These are phyloP conservation scores for Hydractinia echinata DNA, from an alignment of 30 jellyfish, hydroid and myxozoan genomes.

Conservation along the genomic window DNA sequence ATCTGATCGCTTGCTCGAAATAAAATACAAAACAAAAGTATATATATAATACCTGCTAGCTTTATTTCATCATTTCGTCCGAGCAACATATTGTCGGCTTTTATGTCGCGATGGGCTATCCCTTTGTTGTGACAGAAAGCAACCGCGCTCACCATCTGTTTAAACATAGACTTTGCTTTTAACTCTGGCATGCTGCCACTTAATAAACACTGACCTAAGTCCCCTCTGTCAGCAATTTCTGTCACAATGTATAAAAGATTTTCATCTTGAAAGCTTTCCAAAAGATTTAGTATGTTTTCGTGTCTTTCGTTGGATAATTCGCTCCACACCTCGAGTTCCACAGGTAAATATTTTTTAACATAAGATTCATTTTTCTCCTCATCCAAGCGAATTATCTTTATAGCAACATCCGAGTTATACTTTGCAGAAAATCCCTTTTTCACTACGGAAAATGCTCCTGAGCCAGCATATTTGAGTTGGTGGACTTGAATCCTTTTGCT, in stretches of 20 bases:
- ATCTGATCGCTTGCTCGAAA: too few species aligned
- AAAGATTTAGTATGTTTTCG: not conserved
- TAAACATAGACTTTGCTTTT: not conserved
- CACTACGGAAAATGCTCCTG: conserved; percentile 2
- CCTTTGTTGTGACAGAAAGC: not conserved
- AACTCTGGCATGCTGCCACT: not conserved
- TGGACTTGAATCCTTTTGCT: not conserved
- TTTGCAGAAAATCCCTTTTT: conserved; percentile 5
- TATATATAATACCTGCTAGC: not conserved
- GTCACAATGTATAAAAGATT: not conserved
- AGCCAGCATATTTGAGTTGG: not conserved
- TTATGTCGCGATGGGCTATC: conserved; percentile 9
- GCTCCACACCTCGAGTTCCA: not conserved
- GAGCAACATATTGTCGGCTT: conserved; percentile 1
- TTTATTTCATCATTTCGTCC: not conserved
- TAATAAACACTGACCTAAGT: not conserved
- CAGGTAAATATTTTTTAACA: conserved; percentile 1
- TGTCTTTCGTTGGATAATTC: not conserved
- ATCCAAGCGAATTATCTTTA: conserved; percentile 6
- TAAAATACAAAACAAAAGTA: too few species aligned
- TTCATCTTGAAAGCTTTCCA: not conserved
- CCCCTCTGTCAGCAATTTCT: not conserved
- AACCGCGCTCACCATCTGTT: not conserved
- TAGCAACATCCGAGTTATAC: conserved; percentile 1
- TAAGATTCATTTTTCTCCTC: conserved; percentile 4